Evolutionary conservation across 2,888 invertebrate genomes (phyloP).

Genomic region (Eupithecia abbreviata): DNA sequence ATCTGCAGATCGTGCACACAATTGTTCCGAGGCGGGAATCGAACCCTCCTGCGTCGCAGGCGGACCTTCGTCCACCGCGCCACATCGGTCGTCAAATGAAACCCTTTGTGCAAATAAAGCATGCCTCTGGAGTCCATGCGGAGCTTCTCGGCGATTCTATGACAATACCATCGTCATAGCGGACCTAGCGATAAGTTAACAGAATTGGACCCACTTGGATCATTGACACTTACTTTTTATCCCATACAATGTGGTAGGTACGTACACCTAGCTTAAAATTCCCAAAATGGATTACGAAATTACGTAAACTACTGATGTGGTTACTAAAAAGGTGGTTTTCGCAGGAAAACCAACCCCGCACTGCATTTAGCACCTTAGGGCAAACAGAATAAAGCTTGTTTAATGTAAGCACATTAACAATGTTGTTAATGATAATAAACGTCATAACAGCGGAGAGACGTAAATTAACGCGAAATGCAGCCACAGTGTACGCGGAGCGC

Average conservation of each 20-base stretch:
- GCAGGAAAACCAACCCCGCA: neutral
- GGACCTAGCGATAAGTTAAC: neutral
- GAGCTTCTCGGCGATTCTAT: neutral
- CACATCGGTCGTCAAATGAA: too few species aligned
- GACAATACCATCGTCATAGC: neutral
- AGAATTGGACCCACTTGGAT: neutral
- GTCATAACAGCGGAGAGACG: slow-evolving; percentile 31
- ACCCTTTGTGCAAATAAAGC: too few species aligned
- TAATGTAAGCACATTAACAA: slow-evolving; percentile 30
- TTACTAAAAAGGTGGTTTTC: slow-evolving; percentile 4
- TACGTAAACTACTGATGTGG: neutral
- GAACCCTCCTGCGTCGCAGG: too few species aligned
- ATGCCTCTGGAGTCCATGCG: too few species aligned
- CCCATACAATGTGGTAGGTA: neutral
- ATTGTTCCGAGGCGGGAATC: too few species aligned
- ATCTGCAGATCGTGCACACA: too few species aligned
- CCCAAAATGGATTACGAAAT: neutral
- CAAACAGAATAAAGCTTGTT: slow-evolving; percentile 12
- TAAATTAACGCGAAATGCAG: slow-evolving; percentile 35
- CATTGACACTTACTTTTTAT: neutral
- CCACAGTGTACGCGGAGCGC: neutral
- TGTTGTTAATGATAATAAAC: slow-evolving; percentile 39
- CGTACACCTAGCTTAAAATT: neutral
- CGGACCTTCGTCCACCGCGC: too few species aligned
- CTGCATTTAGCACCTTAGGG: neutral